phyloP scores from a whole-genome alignment of 2,797 vertebrate species.

The Hybognathus amarus region DNA sequence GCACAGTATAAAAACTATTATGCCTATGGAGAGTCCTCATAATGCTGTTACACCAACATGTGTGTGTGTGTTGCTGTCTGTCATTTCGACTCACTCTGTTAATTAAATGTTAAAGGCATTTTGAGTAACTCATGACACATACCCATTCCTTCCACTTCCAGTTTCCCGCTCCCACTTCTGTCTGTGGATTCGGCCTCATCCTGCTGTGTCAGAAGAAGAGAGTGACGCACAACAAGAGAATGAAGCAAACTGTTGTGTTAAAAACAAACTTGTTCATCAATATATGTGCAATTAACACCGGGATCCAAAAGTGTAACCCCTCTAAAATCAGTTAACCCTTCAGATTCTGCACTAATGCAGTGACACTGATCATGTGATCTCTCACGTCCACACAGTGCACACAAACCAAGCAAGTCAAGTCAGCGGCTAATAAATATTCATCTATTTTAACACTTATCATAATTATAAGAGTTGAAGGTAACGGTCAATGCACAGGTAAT shows the following conservation, averaged over 20 bases:
- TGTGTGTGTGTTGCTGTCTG: neutral
- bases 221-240: neutral
- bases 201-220: neutral
- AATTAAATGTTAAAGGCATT: neutral
- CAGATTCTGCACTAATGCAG: neutral
- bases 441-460: too few relatives aligned
- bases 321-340: neutral
- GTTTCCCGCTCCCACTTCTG: conserved; percentile 77
- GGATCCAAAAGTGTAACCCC: neutral
- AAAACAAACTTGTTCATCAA: neutral
- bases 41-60: too few relatives aligned
- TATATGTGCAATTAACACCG: neutral
- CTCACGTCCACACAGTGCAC: neutral
- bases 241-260: neutral
- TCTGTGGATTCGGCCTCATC: conserved; percentile 68
- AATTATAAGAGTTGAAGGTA: too few relatives aligned
- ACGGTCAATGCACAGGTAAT: too few relatives aligned
- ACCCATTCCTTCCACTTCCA: conserved; percentile 79
- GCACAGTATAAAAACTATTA: too few relatives aligned
- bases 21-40: too few relatives aligned
- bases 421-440: too few relatives aligned
- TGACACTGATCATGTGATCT: neutral
- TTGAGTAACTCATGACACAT: conserved; percentile 58
- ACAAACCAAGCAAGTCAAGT: too few relatives aligned
- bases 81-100: neutral